These are phyloP conservation scores for Seriola quinqueradiata DNA, from an alignment of 2,113 vertebrate genomes.

Conservation along the genomic window DNA sequence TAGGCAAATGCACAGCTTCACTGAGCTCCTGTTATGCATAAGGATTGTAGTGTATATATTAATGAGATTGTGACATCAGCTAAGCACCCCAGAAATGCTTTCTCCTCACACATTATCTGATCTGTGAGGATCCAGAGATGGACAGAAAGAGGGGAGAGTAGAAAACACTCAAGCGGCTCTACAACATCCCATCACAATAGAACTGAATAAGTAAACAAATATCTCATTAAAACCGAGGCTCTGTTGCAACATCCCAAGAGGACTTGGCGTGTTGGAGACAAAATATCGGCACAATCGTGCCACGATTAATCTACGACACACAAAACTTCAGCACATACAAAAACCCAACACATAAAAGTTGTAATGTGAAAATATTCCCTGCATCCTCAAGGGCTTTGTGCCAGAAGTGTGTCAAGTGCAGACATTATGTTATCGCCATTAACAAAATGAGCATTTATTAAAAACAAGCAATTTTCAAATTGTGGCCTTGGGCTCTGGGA, in stretches of 20 bases:
- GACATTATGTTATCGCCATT: background rate
- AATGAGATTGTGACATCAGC: slow-evolving; percentile 25
- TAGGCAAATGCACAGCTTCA: slow-evolving; percentile 21
- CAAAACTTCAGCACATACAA: background rate
- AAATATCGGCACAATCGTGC: slow-evolving; percentile 1
- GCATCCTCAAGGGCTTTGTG: background rate
- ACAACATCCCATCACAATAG: slow-evolving; percentile 22
- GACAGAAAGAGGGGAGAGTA: background rate
- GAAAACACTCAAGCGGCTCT: slow-evolving; percentile 17
- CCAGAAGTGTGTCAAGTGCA: background rate
- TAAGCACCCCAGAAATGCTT: slow-evolving; percentile 14
- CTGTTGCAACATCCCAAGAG: background rate
- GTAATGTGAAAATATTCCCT: background rate
- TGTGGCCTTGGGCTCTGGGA: background rate
- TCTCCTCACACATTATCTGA: slow-evolving; percentile 22
- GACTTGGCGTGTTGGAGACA: background rate
- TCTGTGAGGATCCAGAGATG: slow-evolving; percentile 14
- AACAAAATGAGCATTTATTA: background rate
- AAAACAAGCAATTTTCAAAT: background rate
- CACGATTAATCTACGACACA: background rate
- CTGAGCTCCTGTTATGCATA: slow-evolving; percentile 16
- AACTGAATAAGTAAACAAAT: slow-evolving; percentile 27
- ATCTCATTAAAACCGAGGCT: slow-evolving; percentile 16
- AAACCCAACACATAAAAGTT: background rate
- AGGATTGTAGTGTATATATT: background rate